Percentiles rank a stretch among this genome's conserved stretches.
Evolutionary conservation across 37 sponge, comb jelly and placozoan genomes (phyloP).

Genomic region (Haliclona indistincta): DNA sequence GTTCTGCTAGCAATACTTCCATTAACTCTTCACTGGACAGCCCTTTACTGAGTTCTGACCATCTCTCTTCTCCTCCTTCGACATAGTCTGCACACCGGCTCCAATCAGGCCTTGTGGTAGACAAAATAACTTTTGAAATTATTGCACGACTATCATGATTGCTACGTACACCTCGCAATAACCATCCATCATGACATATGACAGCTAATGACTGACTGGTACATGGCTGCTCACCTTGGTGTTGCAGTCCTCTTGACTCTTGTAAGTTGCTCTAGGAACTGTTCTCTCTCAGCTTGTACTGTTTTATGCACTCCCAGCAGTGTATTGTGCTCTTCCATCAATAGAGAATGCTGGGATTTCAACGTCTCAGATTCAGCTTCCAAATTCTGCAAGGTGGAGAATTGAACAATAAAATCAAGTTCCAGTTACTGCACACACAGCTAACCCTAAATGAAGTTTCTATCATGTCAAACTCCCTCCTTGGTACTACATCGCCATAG

Average conservation of each 20-base stretch:
- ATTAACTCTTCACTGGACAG: constrained; percentile 82
- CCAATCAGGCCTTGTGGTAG: constrained; percentile 86
- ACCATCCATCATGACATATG: background rate
- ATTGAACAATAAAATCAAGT: background rate
- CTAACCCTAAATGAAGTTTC: constrained; percentile 58
- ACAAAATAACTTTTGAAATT: too few species aligned
- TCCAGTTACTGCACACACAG: background rate
- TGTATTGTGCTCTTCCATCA: constrained; percentile 72
- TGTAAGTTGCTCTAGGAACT: constrained; percentile 34
- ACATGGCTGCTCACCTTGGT: constrained; percentile 49
- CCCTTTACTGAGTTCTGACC: constrained; percentile 74
- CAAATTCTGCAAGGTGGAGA: constrained; percentile 32
- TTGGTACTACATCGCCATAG: constrained; percentile 96
- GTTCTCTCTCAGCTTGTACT: constrained; percentile 46
- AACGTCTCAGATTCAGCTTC: constrained; percentile 62
- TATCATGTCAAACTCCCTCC: constrained; percentile 84
- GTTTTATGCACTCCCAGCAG: constrained; percentile 65
- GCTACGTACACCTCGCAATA: background rate
- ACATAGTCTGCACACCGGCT: constrained; percentile 63
- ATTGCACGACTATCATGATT: too few species aligned
- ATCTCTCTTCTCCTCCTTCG: constrained; percentile 77
- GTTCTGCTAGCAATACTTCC: constrained; percentile 82
- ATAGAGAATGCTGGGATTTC: constrained; percentile 50
- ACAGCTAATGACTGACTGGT: too few species aligned
- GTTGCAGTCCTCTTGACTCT: constrained; percentile 81